Evolutionary conservation across 2,888 invertebrate species (phyloP).

Genomic region (Gymnosoma rotundatum): DNA sequence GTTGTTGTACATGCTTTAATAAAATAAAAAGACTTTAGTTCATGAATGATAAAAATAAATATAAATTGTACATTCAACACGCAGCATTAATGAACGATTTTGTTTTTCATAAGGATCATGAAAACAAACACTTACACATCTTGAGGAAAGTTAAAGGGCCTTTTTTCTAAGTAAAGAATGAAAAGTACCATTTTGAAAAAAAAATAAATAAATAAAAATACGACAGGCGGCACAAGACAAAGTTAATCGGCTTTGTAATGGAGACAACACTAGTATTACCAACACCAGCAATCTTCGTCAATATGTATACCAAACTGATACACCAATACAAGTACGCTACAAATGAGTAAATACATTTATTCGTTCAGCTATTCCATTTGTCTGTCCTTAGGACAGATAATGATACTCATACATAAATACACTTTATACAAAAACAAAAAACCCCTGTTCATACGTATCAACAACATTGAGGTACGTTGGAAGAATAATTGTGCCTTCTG

Average conservation of each 20-base stretch:
- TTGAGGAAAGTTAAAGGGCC: not conserved
- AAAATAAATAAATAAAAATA: not conserved
- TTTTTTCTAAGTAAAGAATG: not conserved
- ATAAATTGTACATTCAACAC: not conserved
- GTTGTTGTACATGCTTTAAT: slow-evolving; percentile 49
- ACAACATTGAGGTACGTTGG: not conserved
- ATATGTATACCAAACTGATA: not conserved
- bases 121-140: slow-evolving; percentile 1
- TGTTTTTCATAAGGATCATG: slow-evolving; percentile 25
- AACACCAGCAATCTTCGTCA: slow-evolving; percentile 16
- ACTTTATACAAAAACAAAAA: no score
- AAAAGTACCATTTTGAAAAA: slow-evolving; percentile 26
- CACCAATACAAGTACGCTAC: no score
- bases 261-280: slow-evolving; percentile 27
- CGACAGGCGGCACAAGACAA: slow-evolving; percentile 65
- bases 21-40: slow-evolving; percentile 5
- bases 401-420: not conserved
- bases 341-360: not conserved
- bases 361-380: not conserved
- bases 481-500: slow-evolving; percentile 11
- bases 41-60: not conserved
- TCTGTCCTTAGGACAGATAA: not conserved
- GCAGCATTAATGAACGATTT: slow-evolving; percentile 49
- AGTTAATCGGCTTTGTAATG: slow-evolving; percentile 64
- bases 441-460: not conserved